Evolutionary conservation across 1,140 invertebrate species (phyloP).

Genomic region (Drosophila neocordata): DNA sequence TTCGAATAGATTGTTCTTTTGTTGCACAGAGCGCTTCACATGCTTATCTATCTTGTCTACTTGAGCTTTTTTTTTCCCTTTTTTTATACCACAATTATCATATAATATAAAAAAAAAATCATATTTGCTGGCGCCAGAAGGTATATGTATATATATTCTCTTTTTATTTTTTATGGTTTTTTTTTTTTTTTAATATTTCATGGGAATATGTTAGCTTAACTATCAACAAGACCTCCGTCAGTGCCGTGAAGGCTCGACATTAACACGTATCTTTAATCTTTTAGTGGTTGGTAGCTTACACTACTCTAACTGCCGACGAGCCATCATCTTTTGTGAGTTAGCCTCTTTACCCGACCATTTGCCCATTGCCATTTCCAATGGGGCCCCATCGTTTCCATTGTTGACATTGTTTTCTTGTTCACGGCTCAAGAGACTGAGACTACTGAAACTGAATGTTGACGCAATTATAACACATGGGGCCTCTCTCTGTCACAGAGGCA

Average conservation of each 20-base stretch:
- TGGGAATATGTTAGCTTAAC: conserved; percentile 40
- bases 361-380: conserved; percentile 45
- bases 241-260: conserved; percentile 10
- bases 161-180: no score
- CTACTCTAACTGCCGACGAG: not conserved
- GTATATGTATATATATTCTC: not conserved
- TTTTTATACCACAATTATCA: conserved; percentile 32
- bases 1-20: not conserved
- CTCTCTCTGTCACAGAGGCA: conserved; percentile 1
- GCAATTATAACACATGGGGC: conserved; percentile 68
- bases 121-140: conserved; percentile 51
- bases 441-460: conserved; percentile 52
- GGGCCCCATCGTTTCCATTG: conserved; percentile 59
- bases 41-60: not conserved
- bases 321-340: conserved; percentile 6
- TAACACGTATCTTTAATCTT: conserved; percentile 7
- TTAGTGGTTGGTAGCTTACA: no score
- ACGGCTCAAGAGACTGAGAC: conserved; percentile 44
- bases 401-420: conserved; percentile 72
- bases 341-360: not conserved
- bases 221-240: conserved; percentile 33
- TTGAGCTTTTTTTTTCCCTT: not conserved
- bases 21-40: not conserved
- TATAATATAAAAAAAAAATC: conserved; percentile 52
- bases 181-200: conserved; percentile 30